Percentiles rank a stretch among this genome's conserved stretches.
Conservation (phyloP, 2,113 vertebrate species). For the Scortum barcoo region DNA sequence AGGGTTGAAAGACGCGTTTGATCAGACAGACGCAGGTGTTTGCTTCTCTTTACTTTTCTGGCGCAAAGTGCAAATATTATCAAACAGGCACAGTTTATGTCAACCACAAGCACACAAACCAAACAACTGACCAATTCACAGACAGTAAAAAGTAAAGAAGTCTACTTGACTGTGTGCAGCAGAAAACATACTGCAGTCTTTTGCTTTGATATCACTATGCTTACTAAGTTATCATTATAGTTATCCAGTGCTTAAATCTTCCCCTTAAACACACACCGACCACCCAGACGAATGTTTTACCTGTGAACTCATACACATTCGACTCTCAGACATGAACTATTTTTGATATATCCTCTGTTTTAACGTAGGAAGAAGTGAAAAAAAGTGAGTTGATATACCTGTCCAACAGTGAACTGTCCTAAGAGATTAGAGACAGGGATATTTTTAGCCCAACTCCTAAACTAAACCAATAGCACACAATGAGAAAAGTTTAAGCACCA, state of each 20-base stretch:
- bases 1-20: conserved; percentile 9
- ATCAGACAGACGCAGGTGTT: conserved; percentile 28
- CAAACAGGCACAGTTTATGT: not conserved
- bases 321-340: not conserved
- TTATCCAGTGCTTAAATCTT: not conserved
- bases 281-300: not conserved
- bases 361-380: not conserved
- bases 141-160: not conserved
- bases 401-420: not conserved
- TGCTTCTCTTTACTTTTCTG: conserved; percentile 19
- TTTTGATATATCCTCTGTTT: not conserved
- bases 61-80: conserved; percentile 6
- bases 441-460: conserved; percentile 13
- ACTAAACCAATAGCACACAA: not conserved
- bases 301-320: not conserved
- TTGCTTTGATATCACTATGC: not conserved
- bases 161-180: not conserved
- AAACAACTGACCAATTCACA: not conserved
- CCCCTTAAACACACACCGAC: not conserved
- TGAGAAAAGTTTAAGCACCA: not conserved
- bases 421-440: not conserved
- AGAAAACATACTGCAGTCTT: not conserved
- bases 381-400: not conserved
- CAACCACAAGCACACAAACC: not conserved
- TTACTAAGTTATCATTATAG: not conserved